Percentiles rank a stretch among this genome's conserved stretches.
These are phyloP conservation scores for Heteromormyrus szaboi DNA, from an alignment of 2,797 vertebrate genomes.

Conservation along the genomic window DNA sequence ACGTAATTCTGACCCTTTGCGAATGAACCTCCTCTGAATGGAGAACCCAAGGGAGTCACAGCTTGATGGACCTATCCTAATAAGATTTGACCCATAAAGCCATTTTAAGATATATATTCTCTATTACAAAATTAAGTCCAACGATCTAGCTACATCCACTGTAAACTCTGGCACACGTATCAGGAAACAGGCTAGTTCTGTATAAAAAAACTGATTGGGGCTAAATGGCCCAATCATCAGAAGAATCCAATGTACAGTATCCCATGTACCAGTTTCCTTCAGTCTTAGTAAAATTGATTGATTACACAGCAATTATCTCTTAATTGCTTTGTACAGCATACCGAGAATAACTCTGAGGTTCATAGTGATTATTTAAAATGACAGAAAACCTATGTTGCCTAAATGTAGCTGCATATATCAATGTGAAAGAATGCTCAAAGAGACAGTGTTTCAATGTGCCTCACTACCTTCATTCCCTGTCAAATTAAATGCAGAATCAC, in stretches of 20 bases:
- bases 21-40: conserved; percentile 54
- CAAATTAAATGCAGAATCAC: not conserved
- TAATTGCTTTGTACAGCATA: conserved; percentile 18
- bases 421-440: not conserved
- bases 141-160: conserved; percentile 13
- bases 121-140: conserved; percentile 21
- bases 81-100: conserved; percentile 33
- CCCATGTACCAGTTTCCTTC: conserved; percentile 8
- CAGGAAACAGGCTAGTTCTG: conserved; percentile 2
- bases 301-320: conserved; percentile 18
- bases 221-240: conserved; percentile 15
- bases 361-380: conserved; percentile 20
- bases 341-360: not conserved
- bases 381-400: conserved; percentile 17
- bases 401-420: conserved; percentile 17
- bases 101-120: conserved; percentile 37
- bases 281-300: conserved; percentile 16
- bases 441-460: not conserved
- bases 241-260: not conserved
- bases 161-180: conserved; percentile 24
- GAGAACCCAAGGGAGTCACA: conserved; percentile 45
- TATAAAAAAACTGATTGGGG: not conserved
- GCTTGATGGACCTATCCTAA: conserved; percentile 26
- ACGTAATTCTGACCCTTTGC: conserved; percentile 55
- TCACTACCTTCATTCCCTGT: not conserved